Percentiles rank a stretch among this genome's conserved stretches.
Conservation (phyloP, 2,113 vertebrate genomes). For the Rhegmatorhina hoffmannsi region DNA sequence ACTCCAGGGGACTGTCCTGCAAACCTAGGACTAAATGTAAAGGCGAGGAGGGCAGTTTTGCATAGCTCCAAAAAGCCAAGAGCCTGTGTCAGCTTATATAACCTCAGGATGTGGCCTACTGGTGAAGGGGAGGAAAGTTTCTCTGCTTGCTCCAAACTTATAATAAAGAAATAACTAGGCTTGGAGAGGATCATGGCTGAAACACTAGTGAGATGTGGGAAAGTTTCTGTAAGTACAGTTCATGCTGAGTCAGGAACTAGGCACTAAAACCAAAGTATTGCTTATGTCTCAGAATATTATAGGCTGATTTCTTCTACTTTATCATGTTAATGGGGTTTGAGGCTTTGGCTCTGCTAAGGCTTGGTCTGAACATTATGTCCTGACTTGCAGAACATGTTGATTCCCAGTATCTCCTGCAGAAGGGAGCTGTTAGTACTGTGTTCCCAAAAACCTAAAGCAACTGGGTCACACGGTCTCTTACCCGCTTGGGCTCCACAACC, state of each 20-base stretch:
- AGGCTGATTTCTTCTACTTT: background rate
- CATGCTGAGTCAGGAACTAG: background rate
- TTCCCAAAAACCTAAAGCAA: background rate
- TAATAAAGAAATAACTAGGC: background rate
- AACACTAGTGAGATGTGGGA: background rate
- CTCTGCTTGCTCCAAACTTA: background rate
- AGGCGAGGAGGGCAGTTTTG: background rate
- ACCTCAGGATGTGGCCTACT: background rate
- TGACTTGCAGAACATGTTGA: background rate
- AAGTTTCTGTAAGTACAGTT: background rate
- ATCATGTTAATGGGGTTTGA: background rate
- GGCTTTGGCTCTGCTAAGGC: background rate
- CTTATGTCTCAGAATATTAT: background rate
- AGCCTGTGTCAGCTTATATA: background rate
- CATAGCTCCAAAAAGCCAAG: background rate
- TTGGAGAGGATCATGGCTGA: background rate
- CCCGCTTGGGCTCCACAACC: conserved; percentile 87
- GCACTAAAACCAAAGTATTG: background rate
- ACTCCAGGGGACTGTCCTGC: background rate
- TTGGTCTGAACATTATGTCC: accelerated
- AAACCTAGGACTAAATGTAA: background rate
- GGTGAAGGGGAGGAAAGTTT: background rate
- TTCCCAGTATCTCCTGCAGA: background rate
- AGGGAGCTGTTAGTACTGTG: background rate
- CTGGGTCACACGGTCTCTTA: conserved; percentile 49